Evolutionary conservation across 2,888 invertebrate genomes (phyloP), one percentile per base, ranked within the genome.

Genomic region (Minunthozetes semirufus): DNA sequence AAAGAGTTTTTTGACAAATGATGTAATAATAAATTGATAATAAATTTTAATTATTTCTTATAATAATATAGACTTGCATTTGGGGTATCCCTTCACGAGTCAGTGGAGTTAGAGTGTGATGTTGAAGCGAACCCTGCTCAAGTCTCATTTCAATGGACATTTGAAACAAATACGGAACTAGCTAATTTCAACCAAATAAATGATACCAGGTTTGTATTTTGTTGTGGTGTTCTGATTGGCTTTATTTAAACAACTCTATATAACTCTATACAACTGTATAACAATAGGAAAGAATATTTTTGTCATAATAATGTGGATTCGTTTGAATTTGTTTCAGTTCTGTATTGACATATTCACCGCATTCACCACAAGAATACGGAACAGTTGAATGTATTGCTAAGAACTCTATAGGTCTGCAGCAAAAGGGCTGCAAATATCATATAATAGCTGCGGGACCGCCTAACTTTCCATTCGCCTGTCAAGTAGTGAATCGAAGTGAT

Each of bases 51-150:
- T n/a, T n/a, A n/a, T n/a, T n/a, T n/a, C n/a, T n/a, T n/a, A n/a
- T n/a, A n/a, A n/a, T n/a, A n/a, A n/a, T n/a, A 42, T 29, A 76
- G 76, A 42, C 68, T 75, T 15, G 76, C 76, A 11, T 76, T 75
- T 71, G 76, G 76, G 33, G 76, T 76, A 25, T 72, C 76, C 9
- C 56, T 75, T 19, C 63, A 50, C 50, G 76, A 76, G 61, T 48
- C 73, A 11, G 56, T 72, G 38, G 25, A 76, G 9, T 33, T 76
- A 15, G 56, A 46, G 33, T 76, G 76, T 53, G 77, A 78, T 48
- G 76, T 79, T 19, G 79, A 79, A 13, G 75, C 78, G 8, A 78
- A 79, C 73, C 79, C 79, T 1, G 38, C 76, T 2, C 78, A 77
- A 25, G 75, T 78, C n/a, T 53, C 72, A 17, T 79, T 79, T 75